These are phyloP conservation scores for Crenichthys baileyi DNA, from an alignment of 2,797 vertebrate genomes.

Conservation along the genomic window DNA sequence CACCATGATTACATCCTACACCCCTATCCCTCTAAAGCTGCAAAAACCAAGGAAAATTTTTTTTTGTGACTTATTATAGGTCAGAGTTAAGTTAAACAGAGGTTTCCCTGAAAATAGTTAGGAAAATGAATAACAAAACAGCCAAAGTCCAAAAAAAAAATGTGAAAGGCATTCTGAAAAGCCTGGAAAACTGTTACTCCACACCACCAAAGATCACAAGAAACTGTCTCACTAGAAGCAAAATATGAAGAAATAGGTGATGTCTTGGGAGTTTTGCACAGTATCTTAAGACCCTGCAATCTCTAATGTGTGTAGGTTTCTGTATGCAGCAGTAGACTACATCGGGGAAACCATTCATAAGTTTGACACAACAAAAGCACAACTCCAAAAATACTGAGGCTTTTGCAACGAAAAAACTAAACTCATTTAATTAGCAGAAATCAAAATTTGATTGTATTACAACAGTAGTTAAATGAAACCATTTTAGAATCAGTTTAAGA, in stretches of 20 bases:
- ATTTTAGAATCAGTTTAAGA: background rate
- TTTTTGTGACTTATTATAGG: background rate
- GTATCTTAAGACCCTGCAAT: background rate
- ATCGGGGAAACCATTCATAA: background rate
- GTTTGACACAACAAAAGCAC: too few species aligned
- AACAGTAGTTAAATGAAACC: background rate
- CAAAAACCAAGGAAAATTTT: background rate
- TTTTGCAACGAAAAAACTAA: too few species aligned
- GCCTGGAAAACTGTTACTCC: background rate
- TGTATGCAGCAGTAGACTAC: background rate
- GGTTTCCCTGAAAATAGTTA: background rate
- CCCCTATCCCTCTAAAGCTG: background rate
- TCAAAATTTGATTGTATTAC: background rate
- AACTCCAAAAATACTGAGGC: too few species aligned
- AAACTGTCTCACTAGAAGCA: background rate
- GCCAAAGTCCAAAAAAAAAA: background rate
- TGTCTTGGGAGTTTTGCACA: background rate
- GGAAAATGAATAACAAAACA: too few species aligned
- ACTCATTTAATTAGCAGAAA: background rate
- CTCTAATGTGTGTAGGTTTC: background rate
- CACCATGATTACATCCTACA: background rate
- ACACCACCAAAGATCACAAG: background rate
- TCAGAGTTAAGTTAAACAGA: background rate
- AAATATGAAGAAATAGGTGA: background rate
- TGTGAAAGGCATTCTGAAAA: background rate